Conservation (phyloP, 2,888 invertebrate genomes). For the Pinctada fucata region DNA sequence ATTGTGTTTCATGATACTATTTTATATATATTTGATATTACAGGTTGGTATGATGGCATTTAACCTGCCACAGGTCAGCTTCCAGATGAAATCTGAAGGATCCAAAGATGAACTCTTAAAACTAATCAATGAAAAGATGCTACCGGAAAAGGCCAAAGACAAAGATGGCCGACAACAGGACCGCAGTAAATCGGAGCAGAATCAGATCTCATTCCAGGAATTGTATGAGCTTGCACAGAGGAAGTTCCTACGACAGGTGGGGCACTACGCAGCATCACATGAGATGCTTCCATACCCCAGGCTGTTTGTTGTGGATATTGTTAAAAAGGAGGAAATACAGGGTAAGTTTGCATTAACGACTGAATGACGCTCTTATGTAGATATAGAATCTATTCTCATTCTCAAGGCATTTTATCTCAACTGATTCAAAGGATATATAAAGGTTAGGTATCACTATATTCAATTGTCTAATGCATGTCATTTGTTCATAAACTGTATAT, state of each 20-base stretch:
- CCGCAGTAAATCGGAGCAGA: neutral
- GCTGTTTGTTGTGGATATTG: conserved; percentile 70
- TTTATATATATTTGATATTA: neutral
- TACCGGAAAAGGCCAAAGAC: neutral
- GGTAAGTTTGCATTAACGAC: neutral
- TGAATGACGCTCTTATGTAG: too few relatives aligned
- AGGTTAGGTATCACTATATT: too few relatives aligned
- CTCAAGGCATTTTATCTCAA: too few relatives aligned
- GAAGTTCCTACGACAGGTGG: conserved; percentile 70
- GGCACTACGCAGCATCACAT: conserved; percentile 62
- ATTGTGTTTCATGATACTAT: too few relatives aligned
- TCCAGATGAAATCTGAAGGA: neutral
- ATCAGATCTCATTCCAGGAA: conserved; percentile 57
- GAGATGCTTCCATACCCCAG: conserved; percentile 63
- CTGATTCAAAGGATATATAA: too few relatives aligned
- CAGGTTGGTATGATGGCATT: conserved; percentile 9
- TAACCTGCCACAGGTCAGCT: neutral
- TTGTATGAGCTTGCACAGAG: conserved; percentile 73
- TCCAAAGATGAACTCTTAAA: neutral
- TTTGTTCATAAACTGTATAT: too few relatives aligned
- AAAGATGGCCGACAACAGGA: neutral
- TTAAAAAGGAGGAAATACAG: conserved; percentile 25
- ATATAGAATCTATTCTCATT: too few relatives aligned
- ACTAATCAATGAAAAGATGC: neutral
- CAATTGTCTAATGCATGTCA: too few relatives aligned